Conservation (phyloP, 1,140 invertebrate genomes). For the Drosophila ambigua region DNA sequence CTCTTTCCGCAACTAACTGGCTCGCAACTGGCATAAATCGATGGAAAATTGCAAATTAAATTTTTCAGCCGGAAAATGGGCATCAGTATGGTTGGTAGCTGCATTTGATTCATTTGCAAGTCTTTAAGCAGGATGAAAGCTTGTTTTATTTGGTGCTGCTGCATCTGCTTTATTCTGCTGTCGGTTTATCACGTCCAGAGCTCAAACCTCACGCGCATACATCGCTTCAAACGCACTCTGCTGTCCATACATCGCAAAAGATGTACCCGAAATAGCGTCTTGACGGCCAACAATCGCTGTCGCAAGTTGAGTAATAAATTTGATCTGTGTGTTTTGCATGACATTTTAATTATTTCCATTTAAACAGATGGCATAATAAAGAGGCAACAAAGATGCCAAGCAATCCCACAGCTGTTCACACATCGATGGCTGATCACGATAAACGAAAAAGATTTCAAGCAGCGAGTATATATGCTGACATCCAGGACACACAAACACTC, state of each 20-base stretch:
- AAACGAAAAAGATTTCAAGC: conserved; percentile 10
- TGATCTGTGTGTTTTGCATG: conserved; percentile 1
- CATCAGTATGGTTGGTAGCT: neutral
- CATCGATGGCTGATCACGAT: conserved; percentile 9
- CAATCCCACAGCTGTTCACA: conserved; percentile 24
- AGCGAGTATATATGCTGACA: conserved; percentile 4
- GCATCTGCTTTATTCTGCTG: too few species aligned
- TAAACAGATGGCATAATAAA: conserved; percentile 4
- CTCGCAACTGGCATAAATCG: neutral
- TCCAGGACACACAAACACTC: neutral
- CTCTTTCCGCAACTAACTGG: conserved; percentile 1
- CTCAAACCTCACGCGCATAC: too few species aligned
- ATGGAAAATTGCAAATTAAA: neutral
- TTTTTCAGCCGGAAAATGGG: neutral
- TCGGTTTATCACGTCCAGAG: too few species aligned
- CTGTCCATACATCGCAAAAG: neutral
- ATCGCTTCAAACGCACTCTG: neutral
- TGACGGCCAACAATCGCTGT: conserved; percentile 1
- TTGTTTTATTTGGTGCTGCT: too few species aligned
- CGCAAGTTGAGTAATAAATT: conserved; percentile 17
- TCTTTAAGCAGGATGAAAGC: neutral
- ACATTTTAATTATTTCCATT: conserved; percentile 3
- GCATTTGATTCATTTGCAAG: neutral
- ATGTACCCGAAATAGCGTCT: neutral
- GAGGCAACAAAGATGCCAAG: too few species aligned